phyloP scores from a whole-genome alignment of 2,888 invertebrate species.

The Drosophila algonquin region DNA sequence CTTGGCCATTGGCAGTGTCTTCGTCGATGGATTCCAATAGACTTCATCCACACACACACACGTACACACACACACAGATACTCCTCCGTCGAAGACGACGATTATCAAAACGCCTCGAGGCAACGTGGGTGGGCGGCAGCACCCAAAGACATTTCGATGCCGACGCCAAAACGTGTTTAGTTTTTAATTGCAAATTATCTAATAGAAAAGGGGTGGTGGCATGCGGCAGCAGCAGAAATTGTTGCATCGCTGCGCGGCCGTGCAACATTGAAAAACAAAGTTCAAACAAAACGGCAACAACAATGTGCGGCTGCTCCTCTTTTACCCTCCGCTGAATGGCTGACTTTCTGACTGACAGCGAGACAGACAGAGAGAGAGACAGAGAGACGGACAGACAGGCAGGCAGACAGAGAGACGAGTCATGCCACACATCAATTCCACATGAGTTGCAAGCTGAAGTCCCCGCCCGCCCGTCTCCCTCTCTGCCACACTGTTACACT shows the following conservation, averaged over 20 bases:
- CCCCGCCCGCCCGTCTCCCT: slow-evolving; percentile 4
- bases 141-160: slow-evolving; percentile 40
- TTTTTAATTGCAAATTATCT: slow-evolving; percentile 76
- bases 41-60: slow-evolving; percentile 11
- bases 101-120: slow-evolving; percentile 61
- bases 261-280: slow-evolving; percentile 75
- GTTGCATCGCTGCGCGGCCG: slow-evolving; percentile 51
- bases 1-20: slow-evolving; percentile 56
- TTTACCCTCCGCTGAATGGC: slow-evolving; percentile 14
- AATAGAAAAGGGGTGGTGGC: slow-evolving; percentile 25
- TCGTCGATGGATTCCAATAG: slow-evolving; percentile 26
- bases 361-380: slow-evolving; percentile 22
- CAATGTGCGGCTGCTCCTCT: slow-evolving; percentile 4
- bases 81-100: slow-evolving; percentile 23
- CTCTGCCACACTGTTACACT: slow-evolving; percentile 15
- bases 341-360: slow-evolving; percentile 28
- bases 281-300: slow-evolving; percentile 68
- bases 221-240: slow-evolving; percentile 25
- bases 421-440: slow-evolving; percentile 78
- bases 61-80: slow-evolving; percentile 4
- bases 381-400: slow-evolving; percentile 54
- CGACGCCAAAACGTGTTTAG: slow-evolving; percentile 69
- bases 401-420: slow-evolving; percentile 58
- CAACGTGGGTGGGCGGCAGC: slow-evolving; percentile 66
- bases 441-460: slow-evolving; percentile 68